Base-by-base conservation (phyloP, 2,797 vertebrate genomes). In the Anguilla megastoma region DNA sequence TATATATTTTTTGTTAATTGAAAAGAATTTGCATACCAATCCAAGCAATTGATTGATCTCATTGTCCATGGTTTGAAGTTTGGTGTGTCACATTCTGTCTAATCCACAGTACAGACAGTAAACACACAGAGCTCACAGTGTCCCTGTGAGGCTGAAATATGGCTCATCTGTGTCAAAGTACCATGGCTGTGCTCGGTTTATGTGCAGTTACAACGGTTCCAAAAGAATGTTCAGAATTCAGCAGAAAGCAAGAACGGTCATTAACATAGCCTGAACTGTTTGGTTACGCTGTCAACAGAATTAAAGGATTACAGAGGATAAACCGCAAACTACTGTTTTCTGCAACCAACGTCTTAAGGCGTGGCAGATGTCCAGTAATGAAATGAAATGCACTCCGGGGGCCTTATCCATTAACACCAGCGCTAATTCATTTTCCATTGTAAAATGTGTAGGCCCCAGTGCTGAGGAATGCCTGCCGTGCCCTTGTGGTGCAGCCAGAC, bases 281-380 rank as follows among this genome's bases (percentile, higher is more conserved):
- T 24, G 56, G 79, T 82, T 69, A 85, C 33, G 56, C 84, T 63
- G 54, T 63, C 27, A 66, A 66, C 45, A 50, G 41, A 63, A 85
- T 85, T 63, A 85, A 58, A 85, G 84, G 84, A 66, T 85, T 85
- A 85, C 24, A 41, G 84, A 41, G 84, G 84, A 85, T 85, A 63
- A 85, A 60, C 56, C 27, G 33, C 30, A 18, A 85, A 85, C 56
- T 63, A 58, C 84, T 60, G 54, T 85, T 66, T 60, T 82, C 45
- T 82, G 79, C 79, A 24, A 50, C 41, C 79, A n/a, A 2, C 5
- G 33, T 76, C 74, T 76, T 76, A 50, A 48, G 79, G 79, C 79
- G 24, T 82, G 79, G 79, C 79, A 82, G 79, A 48, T 48, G 21
- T 48, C 79, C 79, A 82, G 79, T 50, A 82, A 50, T 50, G 8